A percentile compares a stretch with the other conserved stretches of the same genome.
Conservation (phyloP, 2,113 vertebrate species). For the Hyla sarda region DNA sequence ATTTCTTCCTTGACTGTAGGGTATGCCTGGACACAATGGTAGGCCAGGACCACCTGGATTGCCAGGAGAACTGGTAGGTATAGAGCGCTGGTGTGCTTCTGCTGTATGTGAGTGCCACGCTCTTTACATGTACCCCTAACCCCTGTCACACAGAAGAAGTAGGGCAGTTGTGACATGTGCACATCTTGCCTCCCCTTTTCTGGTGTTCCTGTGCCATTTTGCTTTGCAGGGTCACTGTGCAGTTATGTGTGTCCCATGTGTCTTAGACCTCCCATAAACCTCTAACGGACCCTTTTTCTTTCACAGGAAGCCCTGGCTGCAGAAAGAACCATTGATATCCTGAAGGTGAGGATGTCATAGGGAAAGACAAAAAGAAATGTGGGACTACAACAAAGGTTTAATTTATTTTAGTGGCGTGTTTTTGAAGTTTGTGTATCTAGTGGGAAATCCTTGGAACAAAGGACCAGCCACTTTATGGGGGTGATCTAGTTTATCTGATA, state of each 20-base stretch:
- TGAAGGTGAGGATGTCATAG: conserved; percentile 72
- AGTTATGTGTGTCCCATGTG: conserved; percentile 46
- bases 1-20: conserved; percentile 81
- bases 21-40: conserved; percentile 90
- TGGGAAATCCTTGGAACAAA: conserved; percentile 45
- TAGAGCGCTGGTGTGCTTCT: conserved; percentile 53
- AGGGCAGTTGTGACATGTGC: conserved; percentile 19
- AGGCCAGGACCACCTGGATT: conserved; percentile 87
- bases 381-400: conserved; percentile 44
- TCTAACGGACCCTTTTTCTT: conserved; percentile 25
- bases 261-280: background rate
- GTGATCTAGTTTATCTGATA: conserved; percentile 59
- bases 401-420: conserved; percentile 34
- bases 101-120: conserved; percentile 26
- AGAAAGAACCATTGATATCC: conserved; percentile 67
- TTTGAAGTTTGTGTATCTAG: conserved; percentile 53
- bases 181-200: conserved; percentile 1
- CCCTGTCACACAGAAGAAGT: conserved; percentile 8
- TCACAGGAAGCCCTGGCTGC: conserved; percentile 71
- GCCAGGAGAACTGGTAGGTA: conserved; percentile 85
- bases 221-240: conserved; percentile 54
- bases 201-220: conserved; percentile 51
- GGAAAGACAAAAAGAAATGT: conserved; percentile 49
- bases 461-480: conserved; percentile 44
- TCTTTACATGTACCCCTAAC: conserved; percentile 40